These are phyloP conservation scores for Syrista parreyssii DNA, from an alignment of 2,888 invertebrate species.

Conservation along the genomic window DNA sequence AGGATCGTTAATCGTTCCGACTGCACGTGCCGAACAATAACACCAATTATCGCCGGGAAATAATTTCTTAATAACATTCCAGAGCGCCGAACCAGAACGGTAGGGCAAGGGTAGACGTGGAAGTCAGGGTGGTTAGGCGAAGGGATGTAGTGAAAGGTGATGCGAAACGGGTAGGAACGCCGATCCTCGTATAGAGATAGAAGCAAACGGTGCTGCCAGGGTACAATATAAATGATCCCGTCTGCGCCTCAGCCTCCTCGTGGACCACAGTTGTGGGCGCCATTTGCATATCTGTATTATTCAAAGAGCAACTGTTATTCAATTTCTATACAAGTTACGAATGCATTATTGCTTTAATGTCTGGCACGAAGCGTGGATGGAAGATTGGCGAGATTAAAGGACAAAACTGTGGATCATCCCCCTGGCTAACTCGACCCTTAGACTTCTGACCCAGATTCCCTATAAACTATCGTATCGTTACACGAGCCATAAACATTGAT, in stretches of 20 bases:
- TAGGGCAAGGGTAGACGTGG: background rate
- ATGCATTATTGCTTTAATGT: constrained; percentile 56
- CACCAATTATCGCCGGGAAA: constrained; percentile 1
- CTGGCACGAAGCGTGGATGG: background rate
- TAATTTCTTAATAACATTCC: constrained; percentile 18
- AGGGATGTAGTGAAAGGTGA: constrained; percentile 9
- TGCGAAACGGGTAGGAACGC: constrained; percentile 7
- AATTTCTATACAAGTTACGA: constrained; percentile 58
- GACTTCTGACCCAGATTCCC: background rate
- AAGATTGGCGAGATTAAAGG: background rate
- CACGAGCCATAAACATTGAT: background rate
- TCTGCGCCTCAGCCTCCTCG: constrained; percentile 39
- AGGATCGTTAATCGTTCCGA: background rate
- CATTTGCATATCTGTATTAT: constrained; percentile 64
- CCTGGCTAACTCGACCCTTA: background rate
- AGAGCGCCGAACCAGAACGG: constrained; percentile 10
- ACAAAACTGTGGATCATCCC: background rate
- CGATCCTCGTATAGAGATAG: background rate
- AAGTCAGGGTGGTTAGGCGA: background rate
- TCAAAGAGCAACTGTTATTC: constrained; percentile 61
- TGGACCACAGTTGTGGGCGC: constrained; percentile 29
- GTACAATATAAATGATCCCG: constrained; percentile 62
- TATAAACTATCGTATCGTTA: background rate
- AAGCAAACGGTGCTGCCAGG: constrained; percentile 33
- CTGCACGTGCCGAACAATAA: background rate